These are phyloP conservation scores for Teleiodes luculella DNA, from an alignment of 2,888 invertebrate genomes.

Conservation along the genomic window DNA sequence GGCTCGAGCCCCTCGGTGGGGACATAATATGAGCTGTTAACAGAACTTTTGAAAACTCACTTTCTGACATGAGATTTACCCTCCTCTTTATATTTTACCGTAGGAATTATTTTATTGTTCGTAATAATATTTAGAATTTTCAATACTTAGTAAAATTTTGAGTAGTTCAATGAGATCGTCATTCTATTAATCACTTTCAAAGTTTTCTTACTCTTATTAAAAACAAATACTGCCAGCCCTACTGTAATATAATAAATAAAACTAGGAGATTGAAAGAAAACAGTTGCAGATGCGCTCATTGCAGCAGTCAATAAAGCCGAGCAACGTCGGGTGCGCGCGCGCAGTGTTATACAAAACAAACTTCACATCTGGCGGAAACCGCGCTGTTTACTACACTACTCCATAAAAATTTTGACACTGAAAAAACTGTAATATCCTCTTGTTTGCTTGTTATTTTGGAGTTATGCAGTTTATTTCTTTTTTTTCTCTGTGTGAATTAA, in stretches of 20 bases:
- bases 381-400: slow-evolving; percentile 7
- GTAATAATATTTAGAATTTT: too few relatives aligned
- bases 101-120: too few relatives aligned
- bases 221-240: slow-evolving; percentile 31
- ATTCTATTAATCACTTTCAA: too few relatives aligned
- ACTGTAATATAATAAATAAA: slow-evolving; percentile 24
- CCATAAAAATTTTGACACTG: not conserved
- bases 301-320: slow-evolving; percentile 53
- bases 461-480: not conserved
- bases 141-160: too few relatives aligned
- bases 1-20: too few relatives aligned
- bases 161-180: too few relatives aligned
- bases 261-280: slow-evolving; percentile 55
- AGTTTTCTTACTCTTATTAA: too few relatives aligned
- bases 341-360: slow-evolving; percentile 34
- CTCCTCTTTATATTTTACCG: too few relatives aligned
- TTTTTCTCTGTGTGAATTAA: too few relatives aligned
- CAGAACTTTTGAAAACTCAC: too few relatives aligned
- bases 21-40: too few relatives aligned
- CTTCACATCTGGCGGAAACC: slow-evolving; percentile 58
- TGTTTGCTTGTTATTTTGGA: not conserved
- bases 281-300: slow-evolving; percentile 47
- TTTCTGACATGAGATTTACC: too few relatives aligned
- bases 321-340: slow-evolving; percentile 24
- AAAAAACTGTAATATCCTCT: not conserved